Evolutionary conservation across 2,888 invertebrate species (phyloP), one percentile per base, ranked within the genome.

Genomic region (Drosophila atripex): DNA sequence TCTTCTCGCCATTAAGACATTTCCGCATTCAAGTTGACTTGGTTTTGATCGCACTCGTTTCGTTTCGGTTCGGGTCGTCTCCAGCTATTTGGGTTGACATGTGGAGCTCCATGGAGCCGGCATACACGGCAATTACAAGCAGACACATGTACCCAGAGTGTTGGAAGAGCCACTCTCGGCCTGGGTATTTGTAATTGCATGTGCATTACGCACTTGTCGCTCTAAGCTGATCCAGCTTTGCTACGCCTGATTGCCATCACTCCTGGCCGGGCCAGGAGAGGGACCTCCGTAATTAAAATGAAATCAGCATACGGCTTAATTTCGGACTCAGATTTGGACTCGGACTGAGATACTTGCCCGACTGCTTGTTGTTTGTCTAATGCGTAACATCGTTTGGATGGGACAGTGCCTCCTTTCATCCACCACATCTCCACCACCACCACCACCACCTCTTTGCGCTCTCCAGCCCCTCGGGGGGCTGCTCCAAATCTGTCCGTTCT

Each of bases 221-320:
- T 83, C 88, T 82, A 87, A 87, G 82, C 88, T 85, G 86, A 85
- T 83, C 88, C 82, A 87, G 82, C 82, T 83, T 86, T 87, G 77
- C 88, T 73, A 87, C 78, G 82, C 86, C 82, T 83, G 88, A 82
- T 87, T 82, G 88, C 88, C 75, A 70, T 74, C 66, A 64, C 75
- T 73, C 65, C 55, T 68, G 71, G 60, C 77, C 70, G 60, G 14
- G 41, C 23, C 21, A 41, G 35, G 35, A 46, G 58, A 52, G 39
- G 57, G 39, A 41, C 39, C 54, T 59, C 69, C 80, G 88, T 88
- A 85, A 85, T 85, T 85, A 85, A 88, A 85, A 88, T 88, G 88
- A 85, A 85, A 85, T 85, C 88, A 85, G 86, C 84, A 85, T 86
- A 84, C 84, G 84, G 88, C 88, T 84, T 84, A 88, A 84, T 84